Conservation (phyloP, 2,113 vertebrate genomes). For the Chunga burmeisteri region DNA sequence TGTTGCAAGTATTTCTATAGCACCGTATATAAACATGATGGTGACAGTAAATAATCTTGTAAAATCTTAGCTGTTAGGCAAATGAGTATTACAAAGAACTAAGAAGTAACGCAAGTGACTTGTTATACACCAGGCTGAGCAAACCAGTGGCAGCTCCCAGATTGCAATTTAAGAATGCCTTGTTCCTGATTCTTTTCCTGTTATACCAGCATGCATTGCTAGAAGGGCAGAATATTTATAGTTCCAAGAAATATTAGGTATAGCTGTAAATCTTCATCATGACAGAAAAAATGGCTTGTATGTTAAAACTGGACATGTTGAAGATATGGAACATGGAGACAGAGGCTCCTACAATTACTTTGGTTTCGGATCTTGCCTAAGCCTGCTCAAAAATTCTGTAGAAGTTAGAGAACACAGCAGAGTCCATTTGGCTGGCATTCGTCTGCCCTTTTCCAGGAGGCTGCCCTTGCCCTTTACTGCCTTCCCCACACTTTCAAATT, state of each 20-base stretch:
- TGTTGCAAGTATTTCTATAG: background rate
- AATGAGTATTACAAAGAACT: background rate
- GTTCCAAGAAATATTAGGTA: background rate
- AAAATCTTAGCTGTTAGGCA: background rate
- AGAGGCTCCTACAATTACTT: background rate
- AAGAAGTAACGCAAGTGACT: background rate
- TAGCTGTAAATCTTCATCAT: background rate
- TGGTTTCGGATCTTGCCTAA: background rate
- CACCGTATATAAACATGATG: background rate
- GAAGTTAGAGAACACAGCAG: background rate
- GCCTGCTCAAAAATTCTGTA: background rate
- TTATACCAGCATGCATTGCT: background rate
- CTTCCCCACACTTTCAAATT: background rate
- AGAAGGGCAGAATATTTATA: background rate
- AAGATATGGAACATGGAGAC: background rate
- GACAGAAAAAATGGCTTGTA: background rate
- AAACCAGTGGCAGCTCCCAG: background rate
- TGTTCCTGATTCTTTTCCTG: background rate
- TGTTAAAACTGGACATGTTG: background rate
- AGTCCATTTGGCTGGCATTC: background rate
- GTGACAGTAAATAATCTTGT: background rate
- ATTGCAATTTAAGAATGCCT: background rate
- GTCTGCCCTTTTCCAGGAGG: background rate
- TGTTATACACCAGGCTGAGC: background rate
- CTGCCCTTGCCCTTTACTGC: background rate